Evolutionary conservation across 2,113 vertebrate species (phyloP), one percentile per base, ranked within the genome.

Genomic region (Oreotrochilus melanogaster): DNA sequence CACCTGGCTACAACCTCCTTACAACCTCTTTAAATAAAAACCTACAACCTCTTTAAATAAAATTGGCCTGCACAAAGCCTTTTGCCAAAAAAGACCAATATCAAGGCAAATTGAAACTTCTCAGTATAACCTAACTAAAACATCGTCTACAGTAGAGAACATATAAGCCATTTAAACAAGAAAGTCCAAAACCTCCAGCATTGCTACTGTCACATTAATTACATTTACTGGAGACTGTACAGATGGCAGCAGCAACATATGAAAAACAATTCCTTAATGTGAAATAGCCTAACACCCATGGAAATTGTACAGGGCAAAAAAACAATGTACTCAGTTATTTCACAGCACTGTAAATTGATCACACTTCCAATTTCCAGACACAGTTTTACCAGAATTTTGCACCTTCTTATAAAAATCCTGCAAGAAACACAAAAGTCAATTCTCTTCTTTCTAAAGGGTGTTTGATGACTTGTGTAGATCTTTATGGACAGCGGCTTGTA

Each of bases 141-240:
- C 56, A 21, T 1, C 5, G 19, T 56, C 73, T 89, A 61, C 25
- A 6, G 28, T 1, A 61, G 11, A 54, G 48, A 95, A 80, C 21
- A 69, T 16, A 35, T 45, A 75, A 84, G 53, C 27, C 48, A 48
- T 56, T 94, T 37, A 61, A 37, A 66, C 22, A 61, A 56, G 37
- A 61, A 12, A 74, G 51, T 58, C 25, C 70, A 69, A 76, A 80
- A 11, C 65, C 70, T 89, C 78, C 62, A 78, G 88, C 84, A 73
- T 73, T 89, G 73, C 70, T 66, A 72, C 50, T 18, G 43, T 24
- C 71, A 73, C 19, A 33, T 57, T 87, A 93, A 91, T 88, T 89
- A 88, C 31, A 70, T 66, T 85, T 79, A 43, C 54, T 73, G 42
- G 54, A 91, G 42, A 79, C 42, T 24, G 67, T 93, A 62, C 47